Evolutionary conservation across 2,888 invertebrate species (phyloP).

Genomic region (Chrysotoxum bicinctum): DNA sequence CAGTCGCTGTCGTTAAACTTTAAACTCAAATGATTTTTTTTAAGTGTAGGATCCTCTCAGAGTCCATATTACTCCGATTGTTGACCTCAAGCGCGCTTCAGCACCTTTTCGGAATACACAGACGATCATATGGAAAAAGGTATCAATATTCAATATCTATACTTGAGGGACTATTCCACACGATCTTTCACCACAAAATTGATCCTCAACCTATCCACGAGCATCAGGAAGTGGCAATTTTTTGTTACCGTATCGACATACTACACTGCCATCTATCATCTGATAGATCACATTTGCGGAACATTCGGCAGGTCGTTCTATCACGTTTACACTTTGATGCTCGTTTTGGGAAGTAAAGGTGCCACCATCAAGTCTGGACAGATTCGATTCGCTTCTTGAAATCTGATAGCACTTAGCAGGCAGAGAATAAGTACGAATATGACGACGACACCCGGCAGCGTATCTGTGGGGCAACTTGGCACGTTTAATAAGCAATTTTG

Average conservation of each 20-base stretch:
- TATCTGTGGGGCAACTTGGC: constrained; percentile 58
- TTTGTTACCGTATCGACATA: constrained; percentile 3
- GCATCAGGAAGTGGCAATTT: constrained; percentile 12
- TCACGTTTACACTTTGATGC: constrained; percentile 70
- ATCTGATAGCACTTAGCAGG: constrained; percentile 58
- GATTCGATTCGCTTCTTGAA: constrained; percentile 72
- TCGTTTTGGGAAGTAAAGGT: constrained; percentile 37
- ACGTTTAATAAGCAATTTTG: constrained; percentile 72
- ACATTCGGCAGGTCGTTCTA: constrained; percentile 69
- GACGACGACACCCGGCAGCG: constrained; percentile 11
- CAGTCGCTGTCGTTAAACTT: no score
- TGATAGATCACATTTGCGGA: constrained; percentile 60
- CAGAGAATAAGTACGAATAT: neutral
- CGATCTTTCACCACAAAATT: constrained; percentile 58
- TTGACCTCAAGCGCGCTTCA: constrained; percentile 46
- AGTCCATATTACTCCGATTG: constrained; percentile 54
- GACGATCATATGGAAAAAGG: neutral
- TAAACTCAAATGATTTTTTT: neutral
- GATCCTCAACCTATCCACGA: constrained; percentile 38
- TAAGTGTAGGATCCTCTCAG: constrained; percentile 1
- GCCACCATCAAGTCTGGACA: constrained; percentile 52
- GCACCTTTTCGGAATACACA: neutral
- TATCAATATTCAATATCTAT: neutral
- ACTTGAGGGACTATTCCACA: constrained; percentile 50
- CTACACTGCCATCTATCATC: constrained; percentile 56